These are phyloP conservation scores for Mandrillus leucophaeus DNA, from an alignment of 2,113 vertebrate genomes.

Conservation along the genomic window DNA sequence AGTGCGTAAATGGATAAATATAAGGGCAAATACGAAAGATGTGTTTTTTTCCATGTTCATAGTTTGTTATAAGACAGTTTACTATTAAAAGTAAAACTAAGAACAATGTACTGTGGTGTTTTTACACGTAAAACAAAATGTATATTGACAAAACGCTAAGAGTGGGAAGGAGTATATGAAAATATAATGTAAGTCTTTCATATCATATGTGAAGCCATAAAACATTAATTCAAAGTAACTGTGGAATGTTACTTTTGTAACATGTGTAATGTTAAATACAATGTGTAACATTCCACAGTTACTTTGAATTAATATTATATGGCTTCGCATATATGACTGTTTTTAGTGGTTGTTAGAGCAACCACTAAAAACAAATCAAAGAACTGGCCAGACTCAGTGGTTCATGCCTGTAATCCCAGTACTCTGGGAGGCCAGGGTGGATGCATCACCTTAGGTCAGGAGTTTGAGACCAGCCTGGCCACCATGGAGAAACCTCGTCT, in stretches of 20 bases:
- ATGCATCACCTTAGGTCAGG: no score
- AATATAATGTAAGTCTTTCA: neutral
- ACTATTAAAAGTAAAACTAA: constrained; percentile 32
- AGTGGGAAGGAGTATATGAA: neutral
- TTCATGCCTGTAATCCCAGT: no score
- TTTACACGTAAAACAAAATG: neutral
- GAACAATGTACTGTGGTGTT: neutral
- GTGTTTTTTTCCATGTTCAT: neutral
- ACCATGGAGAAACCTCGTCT: no score
- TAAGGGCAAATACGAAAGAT: neutral
- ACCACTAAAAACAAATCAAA: constrained; percentile 6
- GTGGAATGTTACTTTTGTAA: neutral
- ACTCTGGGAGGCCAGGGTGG: no score
- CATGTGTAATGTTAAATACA: no score
- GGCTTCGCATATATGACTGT: no score
- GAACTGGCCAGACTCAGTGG: neutral
- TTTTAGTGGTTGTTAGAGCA: neutral
- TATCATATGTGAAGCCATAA: neutral
- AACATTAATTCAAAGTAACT: neutral
- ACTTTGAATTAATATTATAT: no score
- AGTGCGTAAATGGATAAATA: neutral
- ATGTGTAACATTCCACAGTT: no score
- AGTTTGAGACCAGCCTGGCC: no score
- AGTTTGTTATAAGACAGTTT: neutral
- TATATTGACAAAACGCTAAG: neutral